Conservation (phyloP, 2,113 vertebrate species). For the Opisthocomus hoazin region DNA sequence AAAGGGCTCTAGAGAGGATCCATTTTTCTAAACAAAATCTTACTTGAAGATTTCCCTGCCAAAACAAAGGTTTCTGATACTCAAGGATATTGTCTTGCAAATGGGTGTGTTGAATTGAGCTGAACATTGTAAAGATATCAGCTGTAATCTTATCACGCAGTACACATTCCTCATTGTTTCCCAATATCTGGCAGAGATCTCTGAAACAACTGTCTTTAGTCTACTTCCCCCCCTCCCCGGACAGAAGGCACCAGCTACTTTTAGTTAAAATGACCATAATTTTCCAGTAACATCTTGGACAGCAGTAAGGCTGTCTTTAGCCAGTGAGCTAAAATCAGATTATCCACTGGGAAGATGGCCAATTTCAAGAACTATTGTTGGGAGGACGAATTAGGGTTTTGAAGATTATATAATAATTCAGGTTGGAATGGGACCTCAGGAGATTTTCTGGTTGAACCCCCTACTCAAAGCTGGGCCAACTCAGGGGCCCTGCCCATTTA, state of each 20-base stretch:
- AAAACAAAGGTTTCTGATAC: background rate
- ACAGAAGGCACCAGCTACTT: background rate
- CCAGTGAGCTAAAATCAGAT: background rate
- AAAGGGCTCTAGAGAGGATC: background rate
- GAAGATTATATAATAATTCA: background rate
- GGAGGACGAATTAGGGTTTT: background rate
- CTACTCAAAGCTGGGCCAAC: background rate
- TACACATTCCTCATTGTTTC: background rate
- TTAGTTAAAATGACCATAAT: background rate
- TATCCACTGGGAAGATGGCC: background rate
- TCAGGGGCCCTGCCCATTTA: background rate
- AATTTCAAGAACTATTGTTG: background rate
- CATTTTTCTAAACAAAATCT: background rate
- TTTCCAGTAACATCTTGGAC: background rate
- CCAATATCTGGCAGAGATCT: background rate
- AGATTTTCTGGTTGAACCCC: background rate
- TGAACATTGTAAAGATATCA: background rate
- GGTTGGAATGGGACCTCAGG: background rate
- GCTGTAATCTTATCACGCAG: background rate
- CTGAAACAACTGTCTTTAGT: constrained; percentile 1
- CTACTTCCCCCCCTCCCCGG: background rate
- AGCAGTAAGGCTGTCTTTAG: background rate
- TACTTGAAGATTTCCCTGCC: background rate
- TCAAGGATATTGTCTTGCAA: background rate
- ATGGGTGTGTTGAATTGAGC: background rate